Evolutionary conservation across 1,140 invertebrate genomes (phyloP), one percentile per base, ranked within the genome.

Genomic region (Hycleus cichorii): DNA sequence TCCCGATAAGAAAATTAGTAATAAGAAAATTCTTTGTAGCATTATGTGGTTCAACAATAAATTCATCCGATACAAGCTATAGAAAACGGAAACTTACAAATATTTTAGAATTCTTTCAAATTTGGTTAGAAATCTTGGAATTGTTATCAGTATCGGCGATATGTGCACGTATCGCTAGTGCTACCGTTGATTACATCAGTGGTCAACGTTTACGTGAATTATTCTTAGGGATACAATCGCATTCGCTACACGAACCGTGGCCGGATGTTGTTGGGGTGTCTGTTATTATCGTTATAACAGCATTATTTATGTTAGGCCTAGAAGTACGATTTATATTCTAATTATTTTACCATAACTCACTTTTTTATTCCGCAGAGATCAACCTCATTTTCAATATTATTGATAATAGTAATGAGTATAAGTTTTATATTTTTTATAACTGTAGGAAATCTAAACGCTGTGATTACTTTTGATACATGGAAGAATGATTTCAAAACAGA

Each of bases 221-320:
- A 76, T 62, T 81, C 24, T 79, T 81, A 62, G 79, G 79, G 0
- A 73, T 79, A 40, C 76, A 80, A 60, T 76, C 77, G 2, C 71
- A 76, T 72, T 74, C 77, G 4, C 64, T 72, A 10, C 81, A 81
- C 2, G 84, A 85, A 67, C 82, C 83, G 3, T 85, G 83, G 80
- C 83, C 84, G 45, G 84, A 87, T 73, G 80, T 86, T 1, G 64
- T 86, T 12, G 84, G 83, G n/a, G 81, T 86, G 4, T 80, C 80
- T 0, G 82, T 85, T 9, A 79, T 85, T 3, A 76, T 83, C 64
- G 75, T 86, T 2, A 79, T 85, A 3, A 84, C 81, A 4, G 78
- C 79, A 48, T 81, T 86, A 76, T 85, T 85, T 64, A 85, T 85
- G 81, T 78, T 85, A 63, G 84, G 84, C 11, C 70, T 86, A 42